Conservation (phyloP, 2,113 vertebrate genomes). For the Tamias sibiricus region DNA sequence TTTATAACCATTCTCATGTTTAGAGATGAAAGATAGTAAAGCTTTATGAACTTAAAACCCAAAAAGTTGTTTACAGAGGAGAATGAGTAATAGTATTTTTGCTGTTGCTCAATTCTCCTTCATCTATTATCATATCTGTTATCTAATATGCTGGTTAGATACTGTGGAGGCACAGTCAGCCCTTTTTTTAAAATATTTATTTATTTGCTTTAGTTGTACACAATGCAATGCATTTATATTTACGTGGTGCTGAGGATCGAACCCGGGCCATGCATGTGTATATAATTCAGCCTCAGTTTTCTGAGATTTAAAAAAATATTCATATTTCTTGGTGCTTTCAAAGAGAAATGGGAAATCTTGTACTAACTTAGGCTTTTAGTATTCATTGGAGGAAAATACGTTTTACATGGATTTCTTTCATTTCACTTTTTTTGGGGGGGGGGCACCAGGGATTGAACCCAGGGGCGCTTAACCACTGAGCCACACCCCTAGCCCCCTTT, state of each 20-base stretch:
- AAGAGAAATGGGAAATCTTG: slow-evolving; percentile 5
- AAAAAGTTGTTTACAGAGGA: neutral
- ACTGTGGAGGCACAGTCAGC: neutral
- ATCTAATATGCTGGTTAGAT: neutral
- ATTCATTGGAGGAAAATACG: neutral
- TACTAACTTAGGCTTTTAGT: slow-evolving; percentile 7
- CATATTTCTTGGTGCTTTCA: slow-evolving; percentile 36
- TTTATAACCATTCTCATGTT: slow-evolving; percentile 46
- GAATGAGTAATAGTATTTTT: neutral
- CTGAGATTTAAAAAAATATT: neutral
- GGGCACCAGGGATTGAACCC: too few relatives aligned
- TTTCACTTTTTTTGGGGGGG: too few relatives aligned
- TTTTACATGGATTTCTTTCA: neutral
- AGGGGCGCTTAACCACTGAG: too few relatives aligned
- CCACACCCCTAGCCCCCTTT: too few relatives aligned
- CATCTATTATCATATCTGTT: neutral
- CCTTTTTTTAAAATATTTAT: too few relatives aligned
- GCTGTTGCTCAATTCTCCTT: neutral
- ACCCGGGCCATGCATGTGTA: too few relatives aligned
- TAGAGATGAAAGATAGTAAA: slow-evolving; percentile 63
- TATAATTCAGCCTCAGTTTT: slow-evolving; percentile 12
- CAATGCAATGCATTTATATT: too few relatives aligned
- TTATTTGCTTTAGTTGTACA: too few relatives aligned
- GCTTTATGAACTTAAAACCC: slow-evolving; percentile 28
- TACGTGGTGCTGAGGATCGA: too few relatives aligned